Conservation (phyloP, 1,140 invertebrate genomes). For the Drosophila ogumai region DNA sequence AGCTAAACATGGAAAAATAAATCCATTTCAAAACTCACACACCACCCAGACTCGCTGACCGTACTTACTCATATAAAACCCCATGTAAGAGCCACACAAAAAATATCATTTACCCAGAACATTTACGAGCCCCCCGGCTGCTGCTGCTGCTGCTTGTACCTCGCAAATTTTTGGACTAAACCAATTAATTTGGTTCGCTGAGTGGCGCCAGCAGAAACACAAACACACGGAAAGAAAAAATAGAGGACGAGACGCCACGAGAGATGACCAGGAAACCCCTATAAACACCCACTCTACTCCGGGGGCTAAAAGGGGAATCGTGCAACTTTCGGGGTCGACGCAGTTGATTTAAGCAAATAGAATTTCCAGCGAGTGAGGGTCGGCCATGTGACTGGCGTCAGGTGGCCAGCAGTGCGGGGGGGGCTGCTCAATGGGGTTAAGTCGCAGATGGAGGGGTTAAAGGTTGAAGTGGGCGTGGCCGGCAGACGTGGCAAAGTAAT, state of each 20-base stretch:
- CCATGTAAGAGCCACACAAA: not conserved
- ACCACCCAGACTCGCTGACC: not conserved
- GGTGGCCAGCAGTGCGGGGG: conserved; percentile 12
- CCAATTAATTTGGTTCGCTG: conserved; percentile 47
- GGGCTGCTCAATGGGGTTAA: conserved; percentile 12
- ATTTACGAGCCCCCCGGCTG: conserved; percentile 1
- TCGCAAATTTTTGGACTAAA: conserved; percentile 38
- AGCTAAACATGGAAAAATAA: not conserved
- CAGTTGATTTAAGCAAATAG: conserved; percentile 77
- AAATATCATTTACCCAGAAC: not conserved
- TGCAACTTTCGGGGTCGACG: conserved; percentile 38
- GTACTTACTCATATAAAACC: too few relatives aligned
- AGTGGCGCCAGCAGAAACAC: conserved; percentile 5
- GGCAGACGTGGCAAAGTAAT: conserved; percentile 79
- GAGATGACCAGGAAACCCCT: conserved; percentile 1
- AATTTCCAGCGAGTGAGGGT: not conserved
- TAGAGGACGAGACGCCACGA: not conserved
- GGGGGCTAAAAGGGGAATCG: not conserved
- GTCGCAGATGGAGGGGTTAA: conserved; percentile 2
- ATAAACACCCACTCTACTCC: not conserved
- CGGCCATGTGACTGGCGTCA: conserved; percentile 48
- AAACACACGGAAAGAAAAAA: conserved; percentile 1
- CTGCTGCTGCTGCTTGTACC: conserved; percentile 3
- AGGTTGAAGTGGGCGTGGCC: conserved; percentile 56
- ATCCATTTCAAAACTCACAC: not conserved